Conservation (phyloP, 2,113 vertebrate species). For the Lampris megalopsis region DNA sequence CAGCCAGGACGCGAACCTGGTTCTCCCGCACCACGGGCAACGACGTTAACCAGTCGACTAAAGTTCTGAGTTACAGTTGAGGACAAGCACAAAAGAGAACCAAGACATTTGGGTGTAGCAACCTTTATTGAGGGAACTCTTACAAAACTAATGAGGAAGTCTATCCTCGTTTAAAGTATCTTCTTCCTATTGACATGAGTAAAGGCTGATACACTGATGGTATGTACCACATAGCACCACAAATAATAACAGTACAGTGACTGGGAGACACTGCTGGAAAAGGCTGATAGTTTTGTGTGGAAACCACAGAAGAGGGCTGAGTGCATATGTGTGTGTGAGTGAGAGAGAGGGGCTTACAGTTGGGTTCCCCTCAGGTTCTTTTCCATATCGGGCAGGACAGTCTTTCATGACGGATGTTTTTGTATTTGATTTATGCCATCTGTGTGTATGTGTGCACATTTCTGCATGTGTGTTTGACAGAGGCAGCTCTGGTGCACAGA, state of each 20-base stretch:
- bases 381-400: slow-evolving; percentile 28
- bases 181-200: slow-evolving; percentile 57
- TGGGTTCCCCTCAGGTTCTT: slow-evolving; percentile 11
- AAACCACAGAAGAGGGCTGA: slow-evolving; percentile 14
- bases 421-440: slow-evolving; percentile 37
- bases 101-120: slow-evolving; percentile 66
- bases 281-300: slow-evolving; percentile 4
- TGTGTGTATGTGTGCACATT: slow-evolving; percentile 13
- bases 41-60: no score
- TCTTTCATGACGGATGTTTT: slow-evolving; percentile 59
- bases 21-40: no score
- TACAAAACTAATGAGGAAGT: slow-evolving; percentile 54
- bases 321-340: slow-evolving; percentile 24
- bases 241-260: slow-evolving; percentile 52
- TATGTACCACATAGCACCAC: slow-evolving; percentile 65
- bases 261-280: slow-evolving; percentile 19
- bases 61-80: no score
- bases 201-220: slow-evolving; percentile 60
- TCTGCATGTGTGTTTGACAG: slow-evolving; percentile 26
- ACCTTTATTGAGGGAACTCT: slow-evolving; percentile 83
- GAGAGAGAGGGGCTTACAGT: not conserved
- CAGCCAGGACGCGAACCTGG: no score
- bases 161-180: slow-evolving; percentile 57
- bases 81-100: slow-evolving; percentile 26
- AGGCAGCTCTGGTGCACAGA: slow-evolving; percentile 14